These are phyloP conservation scores for Grammomys surdaster DNA, from an alignment of 2,113 vertebrate species.

Conservation along the genomic window DNA sequence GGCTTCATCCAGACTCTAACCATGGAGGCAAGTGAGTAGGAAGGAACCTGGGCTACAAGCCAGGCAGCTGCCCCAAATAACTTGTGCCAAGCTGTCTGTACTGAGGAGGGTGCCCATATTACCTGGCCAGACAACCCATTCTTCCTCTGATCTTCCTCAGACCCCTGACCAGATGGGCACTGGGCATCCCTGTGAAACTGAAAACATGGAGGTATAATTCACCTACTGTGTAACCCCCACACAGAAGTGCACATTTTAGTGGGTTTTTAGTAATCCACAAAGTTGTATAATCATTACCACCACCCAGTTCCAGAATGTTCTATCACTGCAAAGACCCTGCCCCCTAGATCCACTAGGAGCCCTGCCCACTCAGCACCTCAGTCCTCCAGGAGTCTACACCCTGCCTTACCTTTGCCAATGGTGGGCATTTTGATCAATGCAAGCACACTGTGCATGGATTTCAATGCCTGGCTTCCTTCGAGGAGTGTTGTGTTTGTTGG, in stretches of 20 bases:
- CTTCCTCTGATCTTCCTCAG: background rate
- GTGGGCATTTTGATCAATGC: background rate
- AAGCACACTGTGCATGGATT: background rate
- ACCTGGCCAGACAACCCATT: background rate
- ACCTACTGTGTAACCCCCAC: background rate
- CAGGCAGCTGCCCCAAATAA: background rate
- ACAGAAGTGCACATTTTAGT: background rate
- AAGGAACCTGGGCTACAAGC: background rate
- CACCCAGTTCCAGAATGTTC: background rate
- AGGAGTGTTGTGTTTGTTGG: background rate
- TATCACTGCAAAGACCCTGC: background rate
- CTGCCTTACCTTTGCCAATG: background rate
- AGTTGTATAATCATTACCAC: background rate
- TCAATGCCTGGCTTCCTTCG: background rate
- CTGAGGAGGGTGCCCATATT: accelerated
- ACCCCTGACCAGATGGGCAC: background rate
- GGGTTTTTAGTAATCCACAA: background rate
- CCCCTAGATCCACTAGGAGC: background rate
- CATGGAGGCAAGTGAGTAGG: background rate
- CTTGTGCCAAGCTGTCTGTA: background rate
- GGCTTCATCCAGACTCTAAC: background rate
- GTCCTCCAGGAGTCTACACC: background rate
- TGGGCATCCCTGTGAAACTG: background rate
- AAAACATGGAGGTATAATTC: background rate
- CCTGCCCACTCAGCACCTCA: background rate